phyloP scores from a whole-genome alignment of 2,113 vertebrate genomes.

The Sardina pilchardus region DNA sequence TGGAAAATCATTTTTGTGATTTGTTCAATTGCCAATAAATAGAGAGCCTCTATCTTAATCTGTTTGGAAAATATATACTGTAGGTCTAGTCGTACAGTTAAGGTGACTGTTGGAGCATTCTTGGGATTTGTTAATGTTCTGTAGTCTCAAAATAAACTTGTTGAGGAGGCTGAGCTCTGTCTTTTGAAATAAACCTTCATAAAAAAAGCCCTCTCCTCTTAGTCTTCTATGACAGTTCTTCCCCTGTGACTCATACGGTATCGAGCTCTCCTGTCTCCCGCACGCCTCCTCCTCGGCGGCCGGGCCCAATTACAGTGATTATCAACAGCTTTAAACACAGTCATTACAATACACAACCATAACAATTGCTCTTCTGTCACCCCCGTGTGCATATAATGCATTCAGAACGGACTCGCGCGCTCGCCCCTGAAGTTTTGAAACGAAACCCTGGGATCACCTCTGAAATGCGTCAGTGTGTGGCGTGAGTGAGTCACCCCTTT shows the following conservation, averaged over 20 bases:
- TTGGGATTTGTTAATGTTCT: background rate
- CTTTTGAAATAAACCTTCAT: background rate
- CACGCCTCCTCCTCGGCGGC: slow-evolving; percentile 17
- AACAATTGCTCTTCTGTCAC: slow-evolving; percentile 25
- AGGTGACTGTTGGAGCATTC: background rate
- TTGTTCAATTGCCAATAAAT: no score
- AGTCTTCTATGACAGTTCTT: slow-evolving; percentile 9
- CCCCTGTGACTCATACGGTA: background rate
- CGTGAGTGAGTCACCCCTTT: background rate
- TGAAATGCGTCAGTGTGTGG: background rate
- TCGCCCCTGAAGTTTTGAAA: background rate
- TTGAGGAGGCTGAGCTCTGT: background rate
- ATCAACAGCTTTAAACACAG: slow-evolving; percentile 22
- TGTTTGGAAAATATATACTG: background rate
- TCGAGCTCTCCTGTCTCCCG: background rate
- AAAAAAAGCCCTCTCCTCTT: background rate
- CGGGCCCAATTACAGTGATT: slow-evolving; percentile 32
- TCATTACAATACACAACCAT: slow-evolving; percentile 26
- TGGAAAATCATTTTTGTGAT: background rate
- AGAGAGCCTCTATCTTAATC: background rate
- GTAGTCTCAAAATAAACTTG: background rate
- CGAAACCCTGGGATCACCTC: background rate
- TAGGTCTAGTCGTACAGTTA: background rate
- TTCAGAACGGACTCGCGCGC: background rate
- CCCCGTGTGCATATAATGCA: background rate